Conservation (phyloP, 2,888 invertebrate species). For the Heliconius erato region DNA sequence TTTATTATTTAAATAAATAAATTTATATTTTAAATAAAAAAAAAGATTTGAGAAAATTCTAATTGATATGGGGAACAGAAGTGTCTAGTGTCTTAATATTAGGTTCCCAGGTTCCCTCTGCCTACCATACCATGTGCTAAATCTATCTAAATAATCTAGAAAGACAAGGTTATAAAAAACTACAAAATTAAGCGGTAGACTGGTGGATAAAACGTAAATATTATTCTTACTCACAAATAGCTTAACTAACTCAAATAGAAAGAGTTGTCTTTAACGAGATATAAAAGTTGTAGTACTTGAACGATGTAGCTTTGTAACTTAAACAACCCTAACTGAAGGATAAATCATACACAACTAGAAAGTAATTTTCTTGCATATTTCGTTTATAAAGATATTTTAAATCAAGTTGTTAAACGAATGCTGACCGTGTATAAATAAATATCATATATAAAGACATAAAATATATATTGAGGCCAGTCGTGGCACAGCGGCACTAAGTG, state of each 20-base stretch:
- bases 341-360: constrained; percentile 28
- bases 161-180: background rate
- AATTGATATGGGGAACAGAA: too few species aligned
- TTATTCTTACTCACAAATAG: constrained; percentile 20
- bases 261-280: constrained; percentile 31
- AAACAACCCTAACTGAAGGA: constrained; percentile 26
- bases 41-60: too few species aligned
- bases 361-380: constrained; percentile 27
- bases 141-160: background rate
- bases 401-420: background rate
- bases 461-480: too few species aligned
- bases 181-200: background rate
- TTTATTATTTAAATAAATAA: too few species aligned
- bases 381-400: constrained; percentile 3
- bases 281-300: constrained; percentile 15
- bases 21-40: too few species aligned
- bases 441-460: background rate
- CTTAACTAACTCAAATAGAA: constrained; percentile 10
- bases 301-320: constrained; percentile 19
- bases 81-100: too few species aligned
- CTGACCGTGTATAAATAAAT: constrained; percentile 5
- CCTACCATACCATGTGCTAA: too few species aligned
- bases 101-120: too few species aligned
- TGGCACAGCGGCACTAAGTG: too few species aligned
- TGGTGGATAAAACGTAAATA: background rate